phyloP scores from a whole-genome alignment of 2,888 invertebrate species.

The Onthophagus sagittarius region DNA sequence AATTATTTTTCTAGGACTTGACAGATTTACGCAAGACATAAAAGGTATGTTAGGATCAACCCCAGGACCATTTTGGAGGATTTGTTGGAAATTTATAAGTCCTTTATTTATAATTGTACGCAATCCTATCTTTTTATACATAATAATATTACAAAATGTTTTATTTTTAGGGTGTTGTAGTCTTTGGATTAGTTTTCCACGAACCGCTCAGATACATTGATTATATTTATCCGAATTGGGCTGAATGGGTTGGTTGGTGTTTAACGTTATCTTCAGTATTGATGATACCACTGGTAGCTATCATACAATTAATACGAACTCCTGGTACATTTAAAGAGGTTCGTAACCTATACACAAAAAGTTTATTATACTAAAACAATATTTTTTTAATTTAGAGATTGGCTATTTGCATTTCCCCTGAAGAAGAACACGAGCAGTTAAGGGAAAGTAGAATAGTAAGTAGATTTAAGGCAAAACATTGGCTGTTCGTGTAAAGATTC shows the following conservation, averaged over 20 bases:
- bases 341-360: background rate
- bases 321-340: constrained; percentile 68
- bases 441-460: constrained; percentile 58
- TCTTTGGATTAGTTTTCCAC: constrained; percentile 62
- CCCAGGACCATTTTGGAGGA: constrained; percentile 75
- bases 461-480: constrained; percentile 62
- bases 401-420: constrained; percentile 64
- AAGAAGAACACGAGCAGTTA: constrained; percentile 63
- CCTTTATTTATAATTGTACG: constrained; percentile 75
- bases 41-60: constrained; percentile 74
- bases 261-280: constrained; percentile 70
- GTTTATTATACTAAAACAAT: background rate
- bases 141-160: constrained; percentile 2
- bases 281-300: constrained; percentile 67
- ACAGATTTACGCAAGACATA: constrained; percentile 73
- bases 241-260: constrained; percentile 67
- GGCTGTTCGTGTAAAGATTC: constrained; percentile 60
- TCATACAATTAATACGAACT: constrained; percentile 60
- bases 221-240: constrained; percentile 69
- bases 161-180: constrained; percentile 58
- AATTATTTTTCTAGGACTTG: constrained; percentile 56
- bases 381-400: constrained; percentile 51
- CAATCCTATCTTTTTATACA: background rate
- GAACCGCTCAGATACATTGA: constrained; percentile 64
- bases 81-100: constrained; percentile 84